Evolutionary conservation across 2,113 vertebrate genomes (phyloP).

Genomic region (Columba janthina): DNA sequence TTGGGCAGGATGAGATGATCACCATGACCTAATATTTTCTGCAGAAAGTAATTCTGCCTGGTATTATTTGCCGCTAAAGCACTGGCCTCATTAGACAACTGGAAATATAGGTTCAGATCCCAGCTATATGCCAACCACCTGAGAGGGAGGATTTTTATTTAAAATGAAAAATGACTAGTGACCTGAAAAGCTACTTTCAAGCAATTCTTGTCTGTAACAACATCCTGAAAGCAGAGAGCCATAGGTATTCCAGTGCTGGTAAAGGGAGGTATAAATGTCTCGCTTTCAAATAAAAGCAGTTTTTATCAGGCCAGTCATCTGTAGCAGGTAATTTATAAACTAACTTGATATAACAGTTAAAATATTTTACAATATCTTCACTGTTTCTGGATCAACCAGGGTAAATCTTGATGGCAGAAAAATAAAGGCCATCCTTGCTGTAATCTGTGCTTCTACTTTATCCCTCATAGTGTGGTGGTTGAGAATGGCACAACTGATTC

Average conservation of each 20-base stretch:
- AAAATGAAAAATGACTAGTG: neutral
- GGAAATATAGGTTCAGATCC: neutral
- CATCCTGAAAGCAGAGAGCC: neutral
- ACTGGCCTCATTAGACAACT: neutral
- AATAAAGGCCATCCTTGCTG: neutral
- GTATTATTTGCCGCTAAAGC: neutral
- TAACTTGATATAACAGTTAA: neutral
- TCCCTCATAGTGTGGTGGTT: neutral
- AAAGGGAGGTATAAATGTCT: neutral
- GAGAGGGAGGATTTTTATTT: neutral
- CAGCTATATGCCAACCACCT: neutral
- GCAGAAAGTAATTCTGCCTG: neutral
- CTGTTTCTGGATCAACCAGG: neutral
- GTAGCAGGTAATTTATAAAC: neutral
- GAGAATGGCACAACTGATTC: neutral
- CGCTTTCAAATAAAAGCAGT: neutral
- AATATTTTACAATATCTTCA: neutral
- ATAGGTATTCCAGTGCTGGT: neutral
- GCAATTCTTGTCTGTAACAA: neutral
- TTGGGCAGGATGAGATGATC: neutral
- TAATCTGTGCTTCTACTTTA: neutral
- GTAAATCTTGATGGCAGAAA: neutral
- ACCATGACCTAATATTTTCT: neutral
- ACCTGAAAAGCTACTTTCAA: neutral
- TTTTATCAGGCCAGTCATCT: neutral